Evolutionary conservation across 2,113 vertebrate genomes (phyloP).

Genomic region (Oceanites oceanicus): DNA sequence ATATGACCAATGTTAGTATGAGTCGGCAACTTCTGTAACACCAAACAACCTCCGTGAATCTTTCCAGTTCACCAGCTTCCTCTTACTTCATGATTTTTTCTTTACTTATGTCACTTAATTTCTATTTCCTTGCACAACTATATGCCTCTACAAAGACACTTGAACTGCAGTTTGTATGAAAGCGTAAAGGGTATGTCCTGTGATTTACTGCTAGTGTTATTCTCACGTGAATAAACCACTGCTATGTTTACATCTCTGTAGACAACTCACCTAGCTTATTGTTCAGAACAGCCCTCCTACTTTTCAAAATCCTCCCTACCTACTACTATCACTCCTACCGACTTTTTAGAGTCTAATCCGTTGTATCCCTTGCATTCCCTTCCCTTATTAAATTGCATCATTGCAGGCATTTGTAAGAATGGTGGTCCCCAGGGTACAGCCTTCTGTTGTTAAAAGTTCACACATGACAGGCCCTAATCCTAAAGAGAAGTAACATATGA

Average conservation of each 20-base stretch:
- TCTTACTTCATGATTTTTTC: not conserved
- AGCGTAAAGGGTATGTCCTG: not conserved
- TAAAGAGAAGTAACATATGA: not conserved
- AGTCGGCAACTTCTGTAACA: not conserved
- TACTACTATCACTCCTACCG: not conserved
- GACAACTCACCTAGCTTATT: not conserved
- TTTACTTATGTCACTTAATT: not conserved
- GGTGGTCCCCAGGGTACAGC: not conserved
- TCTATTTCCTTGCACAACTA: not conserved
- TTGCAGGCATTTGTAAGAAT: not conserved
- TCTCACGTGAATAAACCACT: not conserved
- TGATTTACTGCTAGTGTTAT: not conserved
- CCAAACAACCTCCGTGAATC: not conserved
- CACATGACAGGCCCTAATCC: not conserved
- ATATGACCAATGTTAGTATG: not conserved
- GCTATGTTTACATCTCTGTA: not conserved
- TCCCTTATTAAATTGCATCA: not conserved
- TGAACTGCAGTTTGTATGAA: not conserved
- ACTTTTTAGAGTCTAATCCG: not conserved
- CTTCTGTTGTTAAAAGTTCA: not conserved
- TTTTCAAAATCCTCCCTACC: not conserved
- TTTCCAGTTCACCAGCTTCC: not conserved
- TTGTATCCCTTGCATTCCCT: not conserved
- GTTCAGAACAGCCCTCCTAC: not conserved
- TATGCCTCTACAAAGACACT: not conserved